Base-by-base conservation (phyloP, 2,797 vertebrate species). In the Pyrocephalus nanus region DNA sequence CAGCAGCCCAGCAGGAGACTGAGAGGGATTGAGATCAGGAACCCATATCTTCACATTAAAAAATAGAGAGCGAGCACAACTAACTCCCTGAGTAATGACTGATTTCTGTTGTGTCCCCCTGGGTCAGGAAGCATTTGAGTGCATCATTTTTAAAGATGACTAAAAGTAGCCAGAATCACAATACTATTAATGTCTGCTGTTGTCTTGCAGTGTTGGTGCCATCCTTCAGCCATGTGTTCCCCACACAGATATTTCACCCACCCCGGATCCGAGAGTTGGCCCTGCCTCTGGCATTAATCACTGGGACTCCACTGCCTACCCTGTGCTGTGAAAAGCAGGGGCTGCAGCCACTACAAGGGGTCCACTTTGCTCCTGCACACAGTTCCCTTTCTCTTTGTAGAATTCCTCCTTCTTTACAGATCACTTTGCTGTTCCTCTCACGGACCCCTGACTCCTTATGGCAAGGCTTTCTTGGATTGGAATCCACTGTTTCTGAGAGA, bases 131-230 rank as follows among this genome's bases (percentile, higher is more conserved):
- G 62, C 23, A 21, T 78, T 45, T 45, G 82, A 96, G 94, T 32
- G 74, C 71, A 90, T 93, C 88, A 47, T 96, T 96, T 96, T 93
- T 90, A 95, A 95, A 66, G 93, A 75, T 95, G 90, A 95, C 92
- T 95, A 15, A 90, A 78, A 80, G 82, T 3, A 78, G 79, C 66
- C 87, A 60, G 83, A 14, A 72, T 40, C 86, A 29, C 66, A 29
- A 50, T 22, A 34, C 76, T 70, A 40, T 88, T 61, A 36, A 66
- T 55, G 95, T 27, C 64, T 60, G 55, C 89, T 76, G 91, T 25
- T 94, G 89, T 34, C 89, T 55, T 21, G 25, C 86, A 53, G 91
- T 30, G 77, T 6, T 22, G 69, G 53, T 55, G 75, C 58, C 88
- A 90, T 92, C 92, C 83, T 76, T 92, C 92, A 88, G 92, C 78